A percentile compares a stretch with the other conserved stretches of the same genome.
Evolutionary conservation across 1,140 invertebrate genomes (phyloP).

Genomic region (Phenacoccus solenopsis): DNA sequence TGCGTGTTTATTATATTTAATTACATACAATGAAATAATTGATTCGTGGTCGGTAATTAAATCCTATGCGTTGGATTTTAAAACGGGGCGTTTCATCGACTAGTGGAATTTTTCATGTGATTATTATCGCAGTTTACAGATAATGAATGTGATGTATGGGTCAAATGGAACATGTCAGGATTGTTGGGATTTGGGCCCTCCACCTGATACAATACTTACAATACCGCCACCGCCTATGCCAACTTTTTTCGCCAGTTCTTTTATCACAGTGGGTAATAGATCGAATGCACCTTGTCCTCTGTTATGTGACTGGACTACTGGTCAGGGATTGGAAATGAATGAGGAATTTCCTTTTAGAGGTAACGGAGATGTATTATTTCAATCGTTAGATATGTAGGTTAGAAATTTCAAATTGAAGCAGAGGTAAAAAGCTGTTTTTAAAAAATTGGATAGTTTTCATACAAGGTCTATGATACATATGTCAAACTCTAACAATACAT

Average conservation of each 20-base stretch:
- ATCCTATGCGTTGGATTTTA: no score
- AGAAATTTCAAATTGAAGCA: no score
- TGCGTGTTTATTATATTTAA: no score
- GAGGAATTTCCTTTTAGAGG: slow-evolving; percentile 11
- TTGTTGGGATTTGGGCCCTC: slow-evolving; percentile 52
- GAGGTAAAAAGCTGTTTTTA: no score
- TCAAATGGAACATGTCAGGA: slow-evolving; percentile 22
- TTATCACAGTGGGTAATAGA: slow-evolving; percentile 8
- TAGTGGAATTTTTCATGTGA: background rate
- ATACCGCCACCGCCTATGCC: slow-evolving; percentile 70
- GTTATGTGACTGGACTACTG: slow-evolving; percentile 20
- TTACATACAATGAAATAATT: no score
- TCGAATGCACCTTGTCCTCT: slow-evolving; percentile 18
- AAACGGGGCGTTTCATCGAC: no score
- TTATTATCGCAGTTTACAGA: background rate
- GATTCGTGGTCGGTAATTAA: no score
- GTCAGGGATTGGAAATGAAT: slow-evolving; percentile 22
- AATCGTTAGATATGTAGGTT: no score
- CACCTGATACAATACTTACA: slow-evolving; percentile 60
- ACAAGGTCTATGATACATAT: no score
- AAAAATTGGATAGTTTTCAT: no score
- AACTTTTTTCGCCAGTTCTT: slow-evolving; percentile 45
- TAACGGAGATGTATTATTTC: no score
- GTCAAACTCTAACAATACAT: no score
- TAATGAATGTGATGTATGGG: slow-evolving; percentile 24